These are phyloP conservation scores for Lampris megalopsis DNA, from an alignment of 2,113 vertebrate genomes.

Conservation along the genomic window DNA sequence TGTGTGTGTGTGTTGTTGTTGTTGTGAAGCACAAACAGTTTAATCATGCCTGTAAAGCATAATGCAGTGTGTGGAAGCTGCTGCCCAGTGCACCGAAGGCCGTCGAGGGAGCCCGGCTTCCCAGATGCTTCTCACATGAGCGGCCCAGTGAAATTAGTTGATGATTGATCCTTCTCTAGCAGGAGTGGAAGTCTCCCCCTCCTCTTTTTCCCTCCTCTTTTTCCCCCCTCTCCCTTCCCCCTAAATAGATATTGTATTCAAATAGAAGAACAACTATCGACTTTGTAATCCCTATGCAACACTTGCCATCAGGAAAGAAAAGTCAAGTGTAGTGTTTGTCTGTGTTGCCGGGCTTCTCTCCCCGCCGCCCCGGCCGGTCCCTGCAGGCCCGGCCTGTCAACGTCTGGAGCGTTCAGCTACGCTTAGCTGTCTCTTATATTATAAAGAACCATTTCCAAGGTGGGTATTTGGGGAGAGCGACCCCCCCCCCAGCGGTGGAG, in stretches of 20 bases:
- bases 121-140: slow-evolving; percentile 80
- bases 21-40: slow-evolving; percentile 74
- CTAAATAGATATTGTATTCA: slow-evolving; percentile 87
- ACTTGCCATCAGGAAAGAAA: slow-evolving; percentile 80
- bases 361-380: slow-evolving; percentile 64
- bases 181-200: slow-evolving; percentile 58
- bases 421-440: slow-evolving; percentile 85
- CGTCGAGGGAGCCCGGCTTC: slow-evolving; percentile 71
- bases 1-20: slow-evolving; percentile 21
- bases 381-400: slow-evolving; percentile 87
- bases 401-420: slow-evolving; percentile 84
- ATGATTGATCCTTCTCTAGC: slow-evolving; percentile 82
- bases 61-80: slow-evolving; percentile 67
- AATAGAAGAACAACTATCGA: slow-evolving; percentile 86
- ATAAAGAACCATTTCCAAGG: slow-evolving; percentile 83
- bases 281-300: slow-evolving; percentile 86
- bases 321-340: slow-evolving; percentile 89
- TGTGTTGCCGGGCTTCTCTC: slow-evolving; percentile 80
- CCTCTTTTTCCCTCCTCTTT: slow-evolving; percentile 14
- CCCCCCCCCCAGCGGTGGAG: too few species aligned
- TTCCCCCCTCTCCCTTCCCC: slow-evolving; percentile 51
- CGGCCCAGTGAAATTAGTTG: slow-evolving; percentile 83
- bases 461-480: slow-evolving; percentile 76
- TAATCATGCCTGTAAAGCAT: slow-evolving; percentile 73
- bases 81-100: slow-evolving; percentile 50